These are phyloP conservation scores for Drosophila erecta DNA, from an alignment of 1,140 invertebrate genomes.

Conservation along the genomic window DNA sequence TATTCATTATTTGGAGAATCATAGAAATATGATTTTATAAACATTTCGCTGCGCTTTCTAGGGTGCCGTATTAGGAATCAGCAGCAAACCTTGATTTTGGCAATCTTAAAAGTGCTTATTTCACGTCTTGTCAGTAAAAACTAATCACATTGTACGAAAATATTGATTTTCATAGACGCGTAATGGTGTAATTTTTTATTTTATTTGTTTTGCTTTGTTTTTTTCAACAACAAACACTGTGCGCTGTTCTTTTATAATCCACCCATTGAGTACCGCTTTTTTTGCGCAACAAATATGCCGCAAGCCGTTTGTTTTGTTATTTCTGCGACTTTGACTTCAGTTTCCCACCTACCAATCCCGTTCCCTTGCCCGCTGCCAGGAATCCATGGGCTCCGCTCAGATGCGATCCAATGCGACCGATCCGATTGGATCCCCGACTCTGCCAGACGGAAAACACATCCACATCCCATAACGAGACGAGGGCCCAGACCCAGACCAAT, in stretches of 20 bases:
- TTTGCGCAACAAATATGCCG: constrained; percentile 68
- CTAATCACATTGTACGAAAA: no score
- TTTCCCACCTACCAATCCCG: constrained; percentile 1
- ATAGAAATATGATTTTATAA: background rate
- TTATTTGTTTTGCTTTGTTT: background rate
- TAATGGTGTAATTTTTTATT: background rate
- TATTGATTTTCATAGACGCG: no score
- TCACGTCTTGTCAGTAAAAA: no score
- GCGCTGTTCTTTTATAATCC: background rate
- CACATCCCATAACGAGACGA: constrained; percentile 58
- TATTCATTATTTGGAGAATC: no score
- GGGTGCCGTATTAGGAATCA: no score
- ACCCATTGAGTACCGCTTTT: constrained; percentile 17
- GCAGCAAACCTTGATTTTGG: no score
- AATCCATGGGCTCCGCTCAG: constrained; percentile 22
- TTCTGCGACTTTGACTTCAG: constrained; percentile 37
- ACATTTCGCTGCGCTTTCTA: no score
- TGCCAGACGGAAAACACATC: constrained; percentile 51
- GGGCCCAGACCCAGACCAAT: constrained; percentile 21
- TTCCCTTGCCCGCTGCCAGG: constrained; percentile 16
- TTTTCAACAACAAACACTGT: background rate
- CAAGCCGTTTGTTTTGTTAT: constrained; percentile 56
- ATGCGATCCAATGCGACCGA: constrained; percentile 24
- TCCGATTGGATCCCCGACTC: constrained; percentile 11
- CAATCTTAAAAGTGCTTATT: no score